A percentile compares a stretch with the other conserved stretches of the same genome.
phyloP scores from a whole-genome alignment of 2,113 vertebrate species.

The Scopus umbretta region DNA sequence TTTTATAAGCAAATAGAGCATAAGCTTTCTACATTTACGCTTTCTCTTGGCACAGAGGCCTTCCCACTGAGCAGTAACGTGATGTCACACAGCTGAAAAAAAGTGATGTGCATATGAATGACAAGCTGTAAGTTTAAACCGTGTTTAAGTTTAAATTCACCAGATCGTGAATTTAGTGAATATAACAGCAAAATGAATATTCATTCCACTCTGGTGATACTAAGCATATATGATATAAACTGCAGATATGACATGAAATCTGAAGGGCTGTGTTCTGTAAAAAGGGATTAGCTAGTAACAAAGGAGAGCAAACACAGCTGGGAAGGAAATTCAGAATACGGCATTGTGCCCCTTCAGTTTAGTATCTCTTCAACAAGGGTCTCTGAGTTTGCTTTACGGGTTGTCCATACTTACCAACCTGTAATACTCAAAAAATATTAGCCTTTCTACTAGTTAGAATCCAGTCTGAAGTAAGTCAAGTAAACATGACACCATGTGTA shows the following conservation, averaged over 20 bases:
- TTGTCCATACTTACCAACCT: not conserved
- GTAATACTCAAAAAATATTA: not conserved
- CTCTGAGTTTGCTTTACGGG: not conserved
- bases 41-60: constrained; percentile 54
- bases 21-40: not conserved
- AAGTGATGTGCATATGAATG: constrained; percentile 67
- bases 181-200: not conserved
- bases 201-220: not conserved
- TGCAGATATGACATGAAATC: not conserved
- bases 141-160: no score
- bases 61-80: constrained; percentile 51
- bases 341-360: not conserved
- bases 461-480: not conserved
- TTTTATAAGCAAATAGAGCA: not conserved
- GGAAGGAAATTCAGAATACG: not conserved
- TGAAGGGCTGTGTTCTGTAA: not conserved
- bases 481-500: not conserved
- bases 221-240: not conserved
- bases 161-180: not conserved
- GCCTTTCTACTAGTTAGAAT: not conserved
- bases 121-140: constrained; percentile 72
- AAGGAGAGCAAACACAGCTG: not conserved
- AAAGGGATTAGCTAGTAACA: not conserved
- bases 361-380: not conserved
- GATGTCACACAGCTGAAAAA: constrained; percentile 65